Evolutionary conservation across 2,113 vertebrate species (phyloP).

Genomic region (Patagioenas fasciata): DNA sequence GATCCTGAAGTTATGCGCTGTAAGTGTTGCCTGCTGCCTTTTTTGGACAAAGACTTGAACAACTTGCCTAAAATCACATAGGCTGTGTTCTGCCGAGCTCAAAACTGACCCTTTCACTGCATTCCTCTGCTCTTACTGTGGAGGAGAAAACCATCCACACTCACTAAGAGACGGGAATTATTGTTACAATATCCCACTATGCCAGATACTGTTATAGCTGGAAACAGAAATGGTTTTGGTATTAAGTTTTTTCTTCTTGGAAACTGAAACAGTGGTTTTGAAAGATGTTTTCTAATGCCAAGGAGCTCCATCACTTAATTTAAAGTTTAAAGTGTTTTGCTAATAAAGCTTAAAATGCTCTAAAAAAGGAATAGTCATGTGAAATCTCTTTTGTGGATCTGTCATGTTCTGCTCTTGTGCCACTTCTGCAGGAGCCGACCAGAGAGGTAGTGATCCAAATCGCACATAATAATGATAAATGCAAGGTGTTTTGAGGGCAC

Average conservation of each 20-base stretch:
- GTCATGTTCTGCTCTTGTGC: background rate
- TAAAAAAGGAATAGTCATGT: background rate
- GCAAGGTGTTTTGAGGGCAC: background rate
- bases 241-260: conserved; percentile 40
- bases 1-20: background rate
- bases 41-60: background rate
- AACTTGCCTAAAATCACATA: conserved; percentile 12
- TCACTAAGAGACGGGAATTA: background rate
- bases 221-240: conserved; percentile 15
- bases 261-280: background rate
- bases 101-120: conserved; percentile 5
- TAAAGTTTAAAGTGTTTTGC: background rate
- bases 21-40: conserved; percentile 4
- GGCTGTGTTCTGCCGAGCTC: background rate
- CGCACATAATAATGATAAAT: background rate
- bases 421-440: background rate
- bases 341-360: conserved; percentile 20
- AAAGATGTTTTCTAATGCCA: conserved; percentile 13
- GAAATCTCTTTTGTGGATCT: background rate
- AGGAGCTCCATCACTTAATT: background rate
- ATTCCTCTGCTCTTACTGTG: conserved; percentile 5
- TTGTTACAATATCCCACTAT: conserved; percentile 13
- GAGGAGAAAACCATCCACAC: background rate
- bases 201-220: conserved; percentile 27
- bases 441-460: background rate